Evolutionary conservation across 1,140 invertebrate genomes (phyloP), one percentile per base, ranked within the genome.

Genomic region (Aphis gossypii): DNA sequence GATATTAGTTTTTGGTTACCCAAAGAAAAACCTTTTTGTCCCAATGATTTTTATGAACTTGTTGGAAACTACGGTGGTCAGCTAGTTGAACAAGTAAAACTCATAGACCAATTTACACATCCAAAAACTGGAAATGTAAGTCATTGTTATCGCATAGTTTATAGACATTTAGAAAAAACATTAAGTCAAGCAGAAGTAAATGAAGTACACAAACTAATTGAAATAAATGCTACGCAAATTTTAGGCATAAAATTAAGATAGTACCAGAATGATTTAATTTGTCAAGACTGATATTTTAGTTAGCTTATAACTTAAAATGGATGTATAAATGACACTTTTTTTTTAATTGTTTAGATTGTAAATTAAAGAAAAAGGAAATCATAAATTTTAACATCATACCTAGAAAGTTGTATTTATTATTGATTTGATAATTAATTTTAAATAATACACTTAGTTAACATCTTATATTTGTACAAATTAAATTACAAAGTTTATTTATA

Each of bases 1-100:
- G 99, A 99, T 95, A 96, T 99, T 23, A 99, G 99, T 93, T 99
- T 99, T 95, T 99, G 99, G 99, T 95, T 99, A 41, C 98, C 98
- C 0, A 94, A 96, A 25, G 95, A 96, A 93, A 95, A 96, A 87
- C 95, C 95, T 51, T 99, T 97, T 95, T 96, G 96, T 30, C 95
- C 96, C 30, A 98, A 99, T 95, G 98, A 99, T 96, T 99, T 99
- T 95, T 99, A 99, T 95, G 99, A 99, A 95, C 95, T 99, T 83
- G 98, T 98, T 0, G 96, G 99, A 94, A 96, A 97, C 94, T 95
- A 99, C 94, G 99, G 97, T 11, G 98, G 98, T 14, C 98, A 99
- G 95, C 95, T 97, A 35, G 96, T 99, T 84, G 99, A 99, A 96
- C 98, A 99, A 97, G 97, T 99, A 38, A 95, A 96, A 94, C 95